A percentile compares a stretch with the other conserved stretches of the same genome.
These are phyloP conservation scores for Glandiceps talaboti DNA, from an alignment of 53 echinoderm and acorn worm species.

Conservation along the genomic window DNA sequence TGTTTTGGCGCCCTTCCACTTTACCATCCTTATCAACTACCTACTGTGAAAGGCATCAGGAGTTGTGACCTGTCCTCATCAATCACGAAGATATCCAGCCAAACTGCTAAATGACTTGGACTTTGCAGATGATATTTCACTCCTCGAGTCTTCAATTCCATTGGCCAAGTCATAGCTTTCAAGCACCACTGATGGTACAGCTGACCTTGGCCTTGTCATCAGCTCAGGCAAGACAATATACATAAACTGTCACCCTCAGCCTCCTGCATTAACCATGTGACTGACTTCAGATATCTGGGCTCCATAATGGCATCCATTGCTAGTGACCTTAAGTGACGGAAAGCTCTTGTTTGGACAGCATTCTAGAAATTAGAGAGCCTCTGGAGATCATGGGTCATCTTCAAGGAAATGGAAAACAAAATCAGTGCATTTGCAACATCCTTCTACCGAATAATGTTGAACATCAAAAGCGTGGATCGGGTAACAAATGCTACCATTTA, in stretches of 20 bases:
- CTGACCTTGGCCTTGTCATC: conserved; percentile 21
- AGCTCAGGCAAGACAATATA: conserved; percentile 17
- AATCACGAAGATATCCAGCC: conserved; percentile 20
- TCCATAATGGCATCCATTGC: conserved; percentile 23
- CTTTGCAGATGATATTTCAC: conserved; percentile 33
- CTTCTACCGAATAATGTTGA: no score
- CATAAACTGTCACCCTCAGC: conserved; percentile 15
- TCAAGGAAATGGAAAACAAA: no score
- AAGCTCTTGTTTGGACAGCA: conserved; percentile 19
- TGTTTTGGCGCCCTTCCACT: no score
- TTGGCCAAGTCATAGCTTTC: conserved; percentile 27
- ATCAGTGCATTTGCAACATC: no score
- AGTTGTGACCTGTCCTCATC: no score
- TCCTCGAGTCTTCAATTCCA: conserved; percentile 23
- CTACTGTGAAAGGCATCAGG: no score
- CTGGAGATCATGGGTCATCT: no score
- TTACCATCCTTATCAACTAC: no score
- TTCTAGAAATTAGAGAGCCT: no score
- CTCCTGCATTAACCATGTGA: conserved; percentile 17
- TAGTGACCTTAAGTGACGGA: conserved; percentile 17
- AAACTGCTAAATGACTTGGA: conserved; percentile 27
- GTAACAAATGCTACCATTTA: no score
- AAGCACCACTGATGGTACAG: conserved; percentile 11
- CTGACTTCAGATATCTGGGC: conserved; percentile 32
- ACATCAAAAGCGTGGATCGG: no score